Conservation (phyloP, 2,113 vertebrate species). For the Oostethus manadensis region DNA sequence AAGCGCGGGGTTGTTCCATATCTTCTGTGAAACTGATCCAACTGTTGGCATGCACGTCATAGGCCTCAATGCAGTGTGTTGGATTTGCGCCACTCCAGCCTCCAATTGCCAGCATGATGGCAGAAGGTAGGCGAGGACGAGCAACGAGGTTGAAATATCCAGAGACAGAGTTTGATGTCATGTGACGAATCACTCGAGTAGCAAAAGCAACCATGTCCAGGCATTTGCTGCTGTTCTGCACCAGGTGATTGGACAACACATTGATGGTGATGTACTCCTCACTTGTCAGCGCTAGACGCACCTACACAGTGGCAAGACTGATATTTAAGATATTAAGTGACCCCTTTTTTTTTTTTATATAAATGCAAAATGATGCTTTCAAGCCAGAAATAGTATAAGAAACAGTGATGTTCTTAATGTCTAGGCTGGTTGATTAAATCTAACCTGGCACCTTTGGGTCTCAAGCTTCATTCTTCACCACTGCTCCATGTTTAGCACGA, state of each 20-base stretch:
- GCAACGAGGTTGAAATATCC: background rate
- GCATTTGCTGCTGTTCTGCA: background rate
- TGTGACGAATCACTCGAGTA: fast-evolving
- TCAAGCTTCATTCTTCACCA: background rate
- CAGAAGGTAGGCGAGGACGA: conserved; percentile 21
- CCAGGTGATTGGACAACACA: conserved; percentile 17
- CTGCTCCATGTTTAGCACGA: background rate
- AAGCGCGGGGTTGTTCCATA: background rate
- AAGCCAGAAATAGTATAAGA: background rate
- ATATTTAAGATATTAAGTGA: conserved; percentile 1
- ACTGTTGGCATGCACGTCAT: conserved; percentile 2
- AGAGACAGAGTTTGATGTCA: background rate
- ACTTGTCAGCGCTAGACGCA: conserved; percentile 19
- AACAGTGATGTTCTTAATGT: background rate
- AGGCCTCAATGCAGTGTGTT: conserved; percentile 16
- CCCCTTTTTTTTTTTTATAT: background rate
- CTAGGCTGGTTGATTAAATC: too few species aligned
- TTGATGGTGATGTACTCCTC: background rate
- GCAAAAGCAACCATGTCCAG: fast-evolving
- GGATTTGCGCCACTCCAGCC: conserved; percentile 4
- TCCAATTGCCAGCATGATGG: conserved; percentile 27
- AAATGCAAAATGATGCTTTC: too few species aligned
- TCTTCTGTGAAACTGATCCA: conserved; percentile 13
- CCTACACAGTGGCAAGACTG: conserved; percentile 17
- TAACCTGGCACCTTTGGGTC: background rate